Base-by-base conservation (phyloP, 2,888 invertebrate genomes). In the Cheilosia vulpina region DNA sequence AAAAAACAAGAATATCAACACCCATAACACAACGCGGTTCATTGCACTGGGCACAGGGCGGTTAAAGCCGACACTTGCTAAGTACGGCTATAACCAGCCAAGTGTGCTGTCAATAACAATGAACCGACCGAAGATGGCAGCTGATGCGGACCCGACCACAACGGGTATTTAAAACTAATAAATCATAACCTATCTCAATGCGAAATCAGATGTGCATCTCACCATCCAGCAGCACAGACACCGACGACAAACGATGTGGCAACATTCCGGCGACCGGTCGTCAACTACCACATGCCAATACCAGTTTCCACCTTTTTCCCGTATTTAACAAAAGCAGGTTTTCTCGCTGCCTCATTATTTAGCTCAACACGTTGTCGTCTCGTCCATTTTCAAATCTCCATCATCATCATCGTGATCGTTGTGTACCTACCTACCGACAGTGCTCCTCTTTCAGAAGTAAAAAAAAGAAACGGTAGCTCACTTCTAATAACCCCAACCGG, bases 181-280 rank as follows among this genome's bases (percentile, higher is more conserved):
- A 87, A 82, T 87, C 87, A 87, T 87, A 87, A 87, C 87, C 87
- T 87, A 87, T 87, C 87, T 82, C 87, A 87, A 87, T 82, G 77
- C 77, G 76, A 87, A 78, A 82, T 87, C 82, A 82, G 73, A 87
- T 87, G 82, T 78, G 87, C 87, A 78, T 58, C 73, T 31, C 31
- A 9, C 9, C 31, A 31, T 31, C 31, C 31, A 31, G 9, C 27
- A 71, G 52, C 13, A 19, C 38, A 38, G 4, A 38, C 47, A 34
- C 21, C 62, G 41, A 24, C 53, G 57, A 63, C 69, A 43, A 34
- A 31, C 52, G 34, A 43, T 65, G 79, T 60, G 53, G 76, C 71
- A 76, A 84, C 81, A 85, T 81, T 85, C 85, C 85, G 65, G 69
- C 38, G 69, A 85, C 85, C 85, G 76, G 85, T 85, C 85, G 85